Evolutionary conservation across 2,113 vertebrate species (phyloP), one percentile per base, ranked within the genome.

Genomic region (Bombycilla garrulus): DNA sequence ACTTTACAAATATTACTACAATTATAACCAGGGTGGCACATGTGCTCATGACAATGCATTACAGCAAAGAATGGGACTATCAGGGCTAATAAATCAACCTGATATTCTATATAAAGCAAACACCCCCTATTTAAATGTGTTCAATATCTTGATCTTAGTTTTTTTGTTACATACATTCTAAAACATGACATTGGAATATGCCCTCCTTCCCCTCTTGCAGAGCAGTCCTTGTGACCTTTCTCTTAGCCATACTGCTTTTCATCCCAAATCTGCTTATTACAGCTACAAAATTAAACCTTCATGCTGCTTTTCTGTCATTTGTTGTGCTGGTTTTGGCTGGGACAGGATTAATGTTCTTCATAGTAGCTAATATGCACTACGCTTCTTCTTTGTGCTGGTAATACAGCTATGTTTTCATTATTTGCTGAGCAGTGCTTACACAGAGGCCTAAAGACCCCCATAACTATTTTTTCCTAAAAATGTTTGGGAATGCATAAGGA

Each of bases 381-480:
- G 6, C 1, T 0, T 6, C 3, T 0, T 0, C 24, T 50, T 4
- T 40, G 78, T 9, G 8, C 36, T n/a, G 23, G 7, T 36, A 47
- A 53, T 11, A 26, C 7, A 35, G n/a, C 2, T 29, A 35, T 15
- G 4, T 28, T 64, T 53, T 15, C 3, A 5, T 47, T 42, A 71
- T 78, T 66, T 70, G 50, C 21, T 70, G 26, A 51, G 47, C 14
- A 21, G 10, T n/a, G 23, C 11, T 51, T 19, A 40, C 33, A 53
- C 12, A 40, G 28, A 67, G 13, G 12, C 10, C 29, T 45, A 65
- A 78, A 79, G 15, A 6, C 72, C 36, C 66, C 21, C 3, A 0
- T 26, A 83, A 81, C 19, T 69, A 22, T 6, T 79, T 70, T 79
- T 42, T 26, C 57, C 11, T 6, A 5, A 42, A 81, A 72, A 36